Evolutionary conservation across 1,140 invertebrate genomes (phyloP).

Genomic region (Choristoneura fumiferana): DNA sequence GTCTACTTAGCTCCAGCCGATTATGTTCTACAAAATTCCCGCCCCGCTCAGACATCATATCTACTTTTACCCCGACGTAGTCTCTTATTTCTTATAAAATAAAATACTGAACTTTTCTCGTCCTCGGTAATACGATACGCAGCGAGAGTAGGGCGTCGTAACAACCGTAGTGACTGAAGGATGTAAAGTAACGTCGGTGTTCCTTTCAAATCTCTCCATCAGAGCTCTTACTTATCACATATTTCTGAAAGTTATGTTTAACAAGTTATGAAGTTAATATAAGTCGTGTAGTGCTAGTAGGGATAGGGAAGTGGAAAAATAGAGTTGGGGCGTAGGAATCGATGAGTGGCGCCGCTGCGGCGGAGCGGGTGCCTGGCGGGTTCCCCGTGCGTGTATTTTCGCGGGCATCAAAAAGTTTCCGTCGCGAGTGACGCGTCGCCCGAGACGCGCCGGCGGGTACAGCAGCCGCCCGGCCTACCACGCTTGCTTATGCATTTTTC

Average conservation of each 20-base stretch:
- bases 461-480: neutral
- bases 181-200: slow-evolving; percentile 25
- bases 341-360: slow-evolving; percentile 43
- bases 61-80: slow-evolving; percentile 25
- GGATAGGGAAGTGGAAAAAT: slow-evolving; percentile 57
- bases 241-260: slow-evolving; percentile 65
- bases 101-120: slow-evolving; percentile 29
- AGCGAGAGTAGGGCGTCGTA: slow-evolving; percentile 14
- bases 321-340: slow-evolving; percentile 49
- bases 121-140: slow-evolving; percentile 30
- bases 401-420: slow-evolving; percentile 31
- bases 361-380: slow-evolving; percentile 27
- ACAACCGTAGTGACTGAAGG: slow-evolving; percentile 24
- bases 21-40: slow-evolving; percentile 34
- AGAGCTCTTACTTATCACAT: slow-evolving; percentile 46
- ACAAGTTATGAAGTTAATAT: slow-evolving; percentile 66
- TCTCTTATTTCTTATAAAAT: slow-evolving; percentile 36
- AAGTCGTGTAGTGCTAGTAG: slow-evolving; percentile 48
- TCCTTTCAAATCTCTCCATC: slow-evolving; percentile 36
- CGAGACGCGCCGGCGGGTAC: neutral
- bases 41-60: slow-evolving; percentile 32
- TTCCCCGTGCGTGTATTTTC: slow-evolving; percentile 37
- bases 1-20: slow-evolving; percentile 39
- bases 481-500: too few relatives aligned
- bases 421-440: slow-evolving; percentile 30